These are phyloP conservation scores for Mythimna lalbum DNA, from an alignment of 2,888 invertebrate species.

Conservation along the genomic window DNA sequence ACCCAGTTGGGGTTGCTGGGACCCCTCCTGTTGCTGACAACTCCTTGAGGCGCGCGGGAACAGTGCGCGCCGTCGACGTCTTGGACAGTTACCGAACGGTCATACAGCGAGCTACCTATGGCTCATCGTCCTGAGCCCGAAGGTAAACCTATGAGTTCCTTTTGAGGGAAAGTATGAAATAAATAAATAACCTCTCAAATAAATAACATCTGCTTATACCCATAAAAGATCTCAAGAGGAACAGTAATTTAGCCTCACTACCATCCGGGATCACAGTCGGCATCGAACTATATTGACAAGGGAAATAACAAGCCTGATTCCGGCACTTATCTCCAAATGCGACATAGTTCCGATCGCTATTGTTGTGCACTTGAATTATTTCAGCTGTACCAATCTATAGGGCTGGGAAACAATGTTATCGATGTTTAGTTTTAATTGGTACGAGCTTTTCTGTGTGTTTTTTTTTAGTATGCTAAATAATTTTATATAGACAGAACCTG, in stretches of 20 bases:
- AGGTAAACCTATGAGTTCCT: too few relatives aligned
- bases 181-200: background rate
- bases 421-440: background rate
- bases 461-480: too few relatives aligned
- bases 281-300: slow-evolving; percentile 53
- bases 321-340: slow-evolving; percentile 57
- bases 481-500: too few relatives aligned
- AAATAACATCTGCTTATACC: background rate
- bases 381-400: slow-evolving; percentile 46
- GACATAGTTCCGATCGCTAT: slow-evolving; percentile 59
- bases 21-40: too few relatives aligned
- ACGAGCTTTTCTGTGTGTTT: too few relatives aligned
- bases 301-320: slow-evolving; percentile 60
- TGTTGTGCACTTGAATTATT: slow-evolving; percentile 60
- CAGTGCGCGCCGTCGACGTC: too few relatives aligned
- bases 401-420: slow-evolving; percentile 1
- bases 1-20: too few relatives aligned
- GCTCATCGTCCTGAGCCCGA: too few relatives aligned
- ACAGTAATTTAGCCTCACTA: slow-evolving; percentile 29
- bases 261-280: slow-evolving; percentile 29
- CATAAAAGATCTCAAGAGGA: background rate
- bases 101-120: too few relatives aligned
- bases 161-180: background rate
- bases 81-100: too few relatives aligned
- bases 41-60: too few relatives aligned